Evolutionary conservation across 1,140 invertebrate species (phyloP), one percentile per base, ranked within the genome.

Genomic region (Palaemon carinicauda): DNA sequence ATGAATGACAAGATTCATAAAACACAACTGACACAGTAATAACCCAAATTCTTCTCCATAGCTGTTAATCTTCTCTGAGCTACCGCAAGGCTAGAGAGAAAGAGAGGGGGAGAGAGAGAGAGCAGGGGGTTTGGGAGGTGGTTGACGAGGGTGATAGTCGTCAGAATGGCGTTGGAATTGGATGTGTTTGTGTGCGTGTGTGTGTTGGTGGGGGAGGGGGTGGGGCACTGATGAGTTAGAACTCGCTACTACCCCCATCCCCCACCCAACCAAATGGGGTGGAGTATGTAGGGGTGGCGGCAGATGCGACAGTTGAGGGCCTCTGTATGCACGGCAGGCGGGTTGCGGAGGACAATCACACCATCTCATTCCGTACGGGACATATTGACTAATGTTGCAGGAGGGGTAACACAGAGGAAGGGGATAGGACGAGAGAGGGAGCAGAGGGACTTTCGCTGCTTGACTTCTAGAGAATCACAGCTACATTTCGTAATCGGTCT

Each of bases 361-460:
- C 77, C 24, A 27, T 14, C 54, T 80, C 84, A 80, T 80, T 74
- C 77, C 60, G 65, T 56, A 53, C 29, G 14, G 75, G 82, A 85
- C 82, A 79, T 60, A 71, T 71, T 85, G 82, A 85, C 75, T 50
- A 69, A 85, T 85, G 82, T 85, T 86, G 77, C 77, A 80, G 53
- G 60, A 21, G 82, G 50, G 41, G 75, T 21, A 15, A 3, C 10
- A 50, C 7, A 3, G 29, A 50, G n/a, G 10, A 33, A 7, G 50
- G 24, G 56, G 54, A n/a, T 24, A 69, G 3, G 27, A 7, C 41
- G 12, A 7, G 75, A 19, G 17, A 3, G n/a, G 65, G 19, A 1
- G 17, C n/a, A n/a, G 81, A 51, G 17, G 50, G 24, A 33, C 78
- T n/a, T 21, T 53, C 51, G 33, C 53, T 80, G 53, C 51, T n/a